phyloP scores from a whole-genome alignment of 37 sponge, comb jelly and placozoan species.

The Agelas oroides region DNA sequence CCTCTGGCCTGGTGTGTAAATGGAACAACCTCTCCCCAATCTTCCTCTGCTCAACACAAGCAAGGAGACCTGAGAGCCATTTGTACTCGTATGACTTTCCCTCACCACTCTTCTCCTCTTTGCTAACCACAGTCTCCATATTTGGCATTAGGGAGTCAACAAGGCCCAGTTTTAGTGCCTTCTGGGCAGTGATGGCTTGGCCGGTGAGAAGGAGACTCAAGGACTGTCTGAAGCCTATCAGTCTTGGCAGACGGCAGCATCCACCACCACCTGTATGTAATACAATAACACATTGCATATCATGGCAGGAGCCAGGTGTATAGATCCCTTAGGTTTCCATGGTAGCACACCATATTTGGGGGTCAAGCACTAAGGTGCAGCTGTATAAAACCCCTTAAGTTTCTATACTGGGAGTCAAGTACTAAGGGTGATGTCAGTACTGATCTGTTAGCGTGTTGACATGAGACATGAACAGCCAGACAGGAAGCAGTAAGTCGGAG shows the following conservation, averaged over 20 bases:
- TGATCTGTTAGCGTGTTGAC: too few relatives aligned
- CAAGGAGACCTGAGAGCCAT: slow-evolving; percentile 27
- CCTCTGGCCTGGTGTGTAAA: neutral
- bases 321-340: too few relatives aligned
- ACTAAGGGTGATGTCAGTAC: too few relatives aligned
- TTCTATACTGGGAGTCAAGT: too few relatives aligned
- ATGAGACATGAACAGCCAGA: too few relatives aligned
- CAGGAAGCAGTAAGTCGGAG: too few relatives aligned
- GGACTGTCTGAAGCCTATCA: slow-evolving; percentile 42
- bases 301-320: too few relatives aligned
- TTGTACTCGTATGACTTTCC: slow-evolving; percentile 10
- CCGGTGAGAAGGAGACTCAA: slow-evolving; percentile 53
- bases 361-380: too few relatives aligned
- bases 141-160: slow-evolving; percentile 41
- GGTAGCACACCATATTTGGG: too few relatives aligned
- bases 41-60: slow-evolving; percentile 11
- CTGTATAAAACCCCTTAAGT: too few relatives aligned
- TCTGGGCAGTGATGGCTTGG: slow-evolving; percentile 25
- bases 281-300: neutral
- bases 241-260: slow-evolving; percentile 56
- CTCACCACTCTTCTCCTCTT: neutral
- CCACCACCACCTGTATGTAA: slow-evolving; percentile 63
- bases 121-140: slow-evolving; percentile 6
- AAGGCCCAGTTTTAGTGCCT: slow-evolving; percentile 48
- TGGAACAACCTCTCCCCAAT: slow-evolving; percentile 20